Evolutionary conservation across 1,140 invertebrate genomes (phyloP), one percentile per base, ranked within the genome.

Genomic region (Drosophila ironensis): DNA sequence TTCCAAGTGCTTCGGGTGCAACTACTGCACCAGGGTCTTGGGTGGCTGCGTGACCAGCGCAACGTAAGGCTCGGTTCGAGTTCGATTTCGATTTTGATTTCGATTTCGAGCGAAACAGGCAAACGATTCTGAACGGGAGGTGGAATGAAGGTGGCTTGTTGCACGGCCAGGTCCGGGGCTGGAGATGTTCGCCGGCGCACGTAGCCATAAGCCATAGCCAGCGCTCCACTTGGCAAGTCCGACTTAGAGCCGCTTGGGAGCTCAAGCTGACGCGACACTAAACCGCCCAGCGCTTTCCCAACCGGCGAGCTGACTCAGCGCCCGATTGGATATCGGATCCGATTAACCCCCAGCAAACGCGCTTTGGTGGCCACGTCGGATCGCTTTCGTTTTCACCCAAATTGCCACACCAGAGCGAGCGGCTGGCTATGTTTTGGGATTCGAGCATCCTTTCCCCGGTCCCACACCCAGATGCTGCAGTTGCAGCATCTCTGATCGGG

Each of bases 31-130:
- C 8, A 38, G 7, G 7, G 42, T 25, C 25, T 27, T 45, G 14
- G 27, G 30, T 27, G 61, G 50, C 74, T 81, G 73, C 78, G 77
- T 82, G 77, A 82, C 78, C 69, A 84, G 61, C 78, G 53, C 52
- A 82, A 84, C 77, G 77, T 77, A 45, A 56, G 53, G 37, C 57
- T 38, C 38, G n/a, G n/a, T n/a, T n/a, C n/a, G n/a, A n/a, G n/a
- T n/a, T n/a, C n/a, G n/a, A n/a, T n/a, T n/a, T n/a, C n/a, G n/a
- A n/a, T n/a, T n/a, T n/a, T n/a, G n/a, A n/a, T n/a, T n/a, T n/a
- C n/a, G n/a, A n/a, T n/a, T n/a, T n/a, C n/a, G n/a, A n/a, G n/a
- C n/a, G 19, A 17, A 47, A 38, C 40, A 60, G 63, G 74, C 45
- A 46, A 72, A 24, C 52, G 37, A 80, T 48, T 73, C 51, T 59